Percentiles rank a stretch among this genome's conserved stretches.
Conservation (phyloP, 1,140 invertebrate genomes). For the Coenobita brevimanus region DNA sequence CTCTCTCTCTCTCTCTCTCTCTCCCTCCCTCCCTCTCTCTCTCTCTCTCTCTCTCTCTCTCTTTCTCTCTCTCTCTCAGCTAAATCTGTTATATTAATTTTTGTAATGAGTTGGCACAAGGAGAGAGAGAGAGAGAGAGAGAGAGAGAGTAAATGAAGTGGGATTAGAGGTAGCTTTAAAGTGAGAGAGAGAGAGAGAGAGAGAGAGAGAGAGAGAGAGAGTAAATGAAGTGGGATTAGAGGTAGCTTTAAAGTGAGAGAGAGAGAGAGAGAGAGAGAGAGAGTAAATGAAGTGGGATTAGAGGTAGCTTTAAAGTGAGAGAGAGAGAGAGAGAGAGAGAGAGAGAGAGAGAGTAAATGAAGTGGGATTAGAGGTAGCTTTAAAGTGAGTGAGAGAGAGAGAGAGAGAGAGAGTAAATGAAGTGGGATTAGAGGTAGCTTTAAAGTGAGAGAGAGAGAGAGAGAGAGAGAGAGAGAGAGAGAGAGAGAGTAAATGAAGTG, state of each 20-base stretch:
- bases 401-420: neutral
- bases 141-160: neutral
- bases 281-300: neutral
- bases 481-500: no score
- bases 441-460: no score
- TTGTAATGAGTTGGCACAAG: no score
- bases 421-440: neutral
- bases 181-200: no score
- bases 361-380: no score
- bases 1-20: constrained; percentile 8
- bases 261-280: neutral
- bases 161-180: neutral
- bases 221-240: no score
- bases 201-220: neutral
- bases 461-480: neutral
- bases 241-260: neutral
- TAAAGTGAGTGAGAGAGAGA: neutral
- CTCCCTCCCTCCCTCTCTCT: neutral
- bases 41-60: neutral
- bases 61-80: neutral
- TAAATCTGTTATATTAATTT: neutral
- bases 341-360: no score
- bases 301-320: no score
- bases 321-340: neutral
- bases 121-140: neutral